Conservation (phyloP, 2,888 invertebrate species). For the Byasa hedistus region DNA sequence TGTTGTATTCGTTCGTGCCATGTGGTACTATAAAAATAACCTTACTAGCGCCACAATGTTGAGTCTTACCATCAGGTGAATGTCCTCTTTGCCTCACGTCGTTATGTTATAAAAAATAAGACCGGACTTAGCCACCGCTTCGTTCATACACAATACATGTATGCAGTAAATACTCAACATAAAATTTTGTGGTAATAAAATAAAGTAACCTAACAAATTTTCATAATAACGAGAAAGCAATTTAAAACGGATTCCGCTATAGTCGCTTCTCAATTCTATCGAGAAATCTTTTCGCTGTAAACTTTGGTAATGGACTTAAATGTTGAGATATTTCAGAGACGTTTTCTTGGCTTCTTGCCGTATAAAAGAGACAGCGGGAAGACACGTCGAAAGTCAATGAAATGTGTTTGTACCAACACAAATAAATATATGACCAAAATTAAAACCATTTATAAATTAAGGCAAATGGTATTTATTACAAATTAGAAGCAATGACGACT, state of each 20-base stretch:
- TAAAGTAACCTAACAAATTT: no score
- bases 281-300: slow-evolving; percentile 18
- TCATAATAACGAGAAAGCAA: slow-evolving; percentile 13
- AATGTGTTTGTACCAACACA: neutral
- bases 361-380: slow-evolving; percentile 6
- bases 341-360: slow-evolving; percentile 26
- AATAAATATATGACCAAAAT: neutral
- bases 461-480: no score
- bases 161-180: no score
- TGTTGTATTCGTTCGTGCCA: no score
- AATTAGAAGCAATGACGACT: no score
- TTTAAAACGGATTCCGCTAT: slow-evolving; percentile 9
- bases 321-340: slow-evolving; percentile 16
- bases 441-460: neutral
- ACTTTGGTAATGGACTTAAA: slow-evolving; percentile 27
- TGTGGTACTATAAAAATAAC: no score
- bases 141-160: no score
- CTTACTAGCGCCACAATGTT: slow-evolving; percentile 8
- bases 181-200: no score
- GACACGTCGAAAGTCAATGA: slow-evolving; percentile 7
- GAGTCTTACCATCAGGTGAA: no score
- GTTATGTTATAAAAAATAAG: no score
- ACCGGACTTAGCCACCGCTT: no score
- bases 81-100: no score
- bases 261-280: slow-evolving; percentile 13